Base-by-base conservation (phyloP, 2,113 vertebrate genomes). In the Scopus umbretta region DNA sequence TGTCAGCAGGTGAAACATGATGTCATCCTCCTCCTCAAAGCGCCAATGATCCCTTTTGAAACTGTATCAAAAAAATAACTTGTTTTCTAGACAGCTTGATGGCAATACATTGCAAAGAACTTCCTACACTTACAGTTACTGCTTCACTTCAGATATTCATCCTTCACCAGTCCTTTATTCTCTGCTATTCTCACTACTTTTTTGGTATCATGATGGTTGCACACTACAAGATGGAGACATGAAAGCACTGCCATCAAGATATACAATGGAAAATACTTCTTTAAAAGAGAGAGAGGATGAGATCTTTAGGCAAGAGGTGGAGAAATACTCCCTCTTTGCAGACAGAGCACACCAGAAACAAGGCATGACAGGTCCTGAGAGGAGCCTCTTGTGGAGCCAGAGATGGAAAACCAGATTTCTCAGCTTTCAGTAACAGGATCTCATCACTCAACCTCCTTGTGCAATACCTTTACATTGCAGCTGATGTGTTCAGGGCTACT, bases 401-500 rank as follows among this genome's bases (percentile, higher is more conserved):
- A 74, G 45, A 83, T 29, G 0, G 0, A 75, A 92, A 84, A 11
- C 16, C 32, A 32, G 8, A 42, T 78, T 78, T 86, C 25, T 23
- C 42, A 40, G 21, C 25, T 88, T 49, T 83, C 38, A 42, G 9
- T 22, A 42, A 38, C 4, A 80, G 29, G 36, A 83, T 61, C 72
- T 91, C 56, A 67, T 36, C 75, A 34, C 42, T 52, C 3, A 1
- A 49, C 8, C 38, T 63, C 65, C 65, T 74, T 22, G 2, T 3
- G 2, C 34, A n/a, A 13, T 11, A 52, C 36, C 10, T 61, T 68
- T 56, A 20, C 8, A 13, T 6, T 56, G 30, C 26, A 74, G 55
- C 26, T 63, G 30, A 59, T 0, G 0, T 26, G 13, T 38, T 66
- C 8, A 2, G 10, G 27, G 22, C 36, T 68, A 40, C 19, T 68